A percentile compares a stretch with the other conserved stretches of the same genome.
phyloP scores from a whole-genome alignment of 2,113 vertebrate genomes.

The Orcinus orca region DNA sequence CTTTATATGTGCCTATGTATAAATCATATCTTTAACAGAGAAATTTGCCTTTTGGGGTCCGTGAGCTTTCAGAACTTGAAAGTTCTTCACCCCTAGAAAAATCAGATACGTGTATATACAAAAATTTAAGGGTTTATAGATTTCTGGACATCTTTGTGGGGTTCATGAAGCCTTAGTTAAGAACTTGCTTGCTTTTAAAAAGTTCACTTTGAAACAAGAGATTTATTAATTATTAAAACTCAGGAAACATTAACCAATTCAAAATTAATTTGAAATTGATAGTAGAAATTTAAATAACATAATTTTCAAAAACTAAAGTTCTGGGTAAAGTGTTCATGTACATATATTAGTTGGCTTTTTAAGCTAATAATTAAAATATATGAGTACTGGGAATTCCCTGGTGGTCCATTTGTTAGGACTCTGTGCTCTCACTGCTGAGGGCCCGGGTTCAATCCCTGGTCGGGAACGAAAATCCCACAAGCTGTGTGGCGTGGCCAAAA shows the following conservation, averaged over 20 bases:
- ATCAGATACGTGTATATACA: background rate
- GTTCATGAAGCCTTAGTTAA: background rate
- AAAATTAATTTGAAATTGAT: slow-evolving; percentile 15
- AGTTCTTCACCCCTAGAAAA: background rate
- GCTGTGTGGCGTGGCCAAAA: too few species aligned
- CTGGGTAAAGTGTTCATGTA: background rate
- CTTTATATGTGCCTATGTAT: background rate
- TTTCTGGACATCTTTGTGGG: background rate
- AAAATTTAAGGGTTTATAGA: background rate
- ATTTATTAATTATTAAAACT: slow-evolving; percentile 27
- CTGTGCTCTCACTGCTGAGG: too few species aligned
- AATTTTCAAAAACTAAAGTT: slow-evolving; percentile 24
- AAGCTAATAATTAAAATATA: background rate
- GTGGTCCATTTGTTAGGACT: too few species aligned
- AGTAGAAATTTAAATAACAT: background rate
- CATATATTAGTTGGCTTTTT: slow-evolving; percentile 33
- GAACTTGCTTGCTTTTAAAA: background rate
- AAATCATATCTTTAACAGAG: background rate
- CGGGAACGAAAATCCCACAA: too few species aligned
- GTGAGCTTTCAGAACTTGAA: background rate
- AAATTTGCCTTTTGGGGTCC: background rate
- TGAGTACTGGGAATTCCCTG: background rate
- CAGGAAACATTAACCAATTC: background rate
- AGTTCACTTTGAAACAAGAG: background rate
- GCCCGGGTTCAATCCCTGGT: too few species aligned